Conservation (phyloP, 2,113 vertebrate genomes). For the Cervus canadensis region DNA sequence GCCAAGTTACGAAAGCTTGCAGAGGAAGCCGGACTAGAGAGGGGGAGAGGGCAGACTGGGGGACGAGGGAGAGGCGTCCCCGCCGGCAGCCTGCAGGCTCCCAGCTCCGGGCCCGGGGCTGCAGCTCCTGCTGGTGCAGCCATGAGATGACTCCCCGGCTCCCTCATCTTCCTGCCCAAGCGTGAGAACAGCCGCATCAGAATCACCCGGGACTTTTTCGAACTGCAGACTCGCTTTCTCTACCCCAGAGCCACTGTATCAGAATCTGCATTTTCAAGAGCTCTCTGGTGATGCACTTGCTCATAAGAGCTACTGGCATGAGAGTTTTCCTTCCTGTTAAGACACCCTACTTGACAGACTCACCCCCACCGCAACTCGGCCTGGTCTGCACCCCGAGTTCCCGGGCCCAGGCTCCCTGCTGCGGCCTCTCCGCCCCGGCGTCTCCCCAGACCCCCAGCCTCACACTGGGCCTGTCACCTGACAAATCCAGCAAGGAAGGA, state of each 20-base stretch:
- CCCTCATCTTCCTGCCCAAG: neutral
- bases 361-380: fast-evolving
- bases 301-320: neutral
- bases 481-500: slow-evolving; percentile 74
- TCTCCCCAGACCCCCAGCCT: neutral
- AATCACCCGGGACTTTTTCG: neutral
- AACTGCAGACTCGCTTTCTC: neutral
- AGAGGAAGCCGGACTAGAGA: neutral
- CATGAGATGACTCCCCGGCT: neutral
- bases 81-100: neutral
- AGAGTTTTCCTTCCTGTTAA: neutral
- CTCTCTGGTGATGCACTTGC: fast-evolving
- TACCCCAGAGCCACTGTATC: neutral
- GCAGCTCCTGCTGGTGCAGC: neutral
- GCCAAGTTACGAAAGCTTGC: neutral
- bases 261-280: neutral
- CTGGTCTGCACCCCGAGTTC: too few relatives aligned
- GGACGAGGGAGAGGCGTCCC: neutral
- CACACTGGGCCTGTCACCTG: neutral
- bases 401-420: neutral
- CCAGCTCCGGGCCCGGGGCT: neutral
- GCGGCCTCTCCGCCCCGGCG: neutral
- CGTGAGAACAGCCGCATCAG: neutral
- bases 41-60: neutral
- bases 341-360: neutral